These are phyloP conservation scores for Ligdia adustata DNA, from an alignment of 2,888 invertebrate genomes.

Conservation along the genomic window DNA sequence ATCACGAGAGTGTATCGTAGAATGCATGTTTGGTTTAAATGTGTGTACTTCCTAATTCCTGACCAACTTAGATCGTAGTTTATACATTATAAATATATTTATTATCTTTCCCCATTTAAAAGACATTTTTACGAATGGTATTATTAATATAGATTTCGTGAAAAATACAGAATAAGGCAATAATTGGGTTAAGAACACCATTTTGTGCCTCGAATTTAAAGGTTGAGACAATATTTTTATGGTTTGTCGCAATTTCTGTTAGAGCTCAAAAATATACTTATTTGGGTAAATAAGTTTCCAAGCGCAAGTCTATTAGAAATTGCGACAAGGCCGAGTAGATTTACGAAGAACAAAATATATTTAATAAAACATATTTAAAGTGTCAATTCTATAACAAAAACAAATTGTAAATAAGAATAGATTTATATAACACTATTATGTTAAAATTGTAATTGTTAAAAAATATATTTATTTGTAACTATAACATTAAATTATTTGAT, in stretches of 20 bases:
- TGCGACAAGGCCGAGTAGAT: constrained; percentile 48
- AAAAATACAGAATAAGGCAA: constrained; percentile 65
- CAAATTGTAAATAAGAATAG: constrained; percentile 77
- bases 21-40: constrained; percentile 31
- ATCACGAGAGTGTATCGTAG: constrained; percentile 21
- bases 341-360: constrained; percentile 57
- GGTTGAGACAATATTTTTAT: constrained; percentile 73
- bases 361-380: constrained; percentile 64
- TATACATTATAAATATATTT: constrained; percentile 73
- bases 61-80: constrained; percentile 79
- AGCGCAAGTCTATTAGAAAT: constrained; percentile 44
- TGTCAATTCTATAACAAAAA: constrained; percentile 77
- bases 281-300: background rate
- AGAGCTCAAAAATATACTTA: background rate
- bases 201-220: constrained; percentile 72
- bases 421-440: constrained; percentile 66
- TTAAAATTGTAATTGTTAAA: constrained; percentile 68
- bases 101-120: constrained; percentile 71
- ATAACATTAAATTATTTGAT: background rate
- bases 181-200: constrained; percentile 80
- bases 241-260: constrained; percentile 53
- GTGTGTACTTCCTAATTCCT: constrained; percentile 77
- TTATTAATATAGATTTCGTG: constrained; percentile 82
- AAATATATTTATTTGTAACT: constrained; percentile 29
- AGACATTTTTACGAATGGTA: constrained; percentile 85